Evolutionary conservation across 1,140 invertebrate genomes (phyloP).

Genomic region (Anastrepha obliqua): DNA sequence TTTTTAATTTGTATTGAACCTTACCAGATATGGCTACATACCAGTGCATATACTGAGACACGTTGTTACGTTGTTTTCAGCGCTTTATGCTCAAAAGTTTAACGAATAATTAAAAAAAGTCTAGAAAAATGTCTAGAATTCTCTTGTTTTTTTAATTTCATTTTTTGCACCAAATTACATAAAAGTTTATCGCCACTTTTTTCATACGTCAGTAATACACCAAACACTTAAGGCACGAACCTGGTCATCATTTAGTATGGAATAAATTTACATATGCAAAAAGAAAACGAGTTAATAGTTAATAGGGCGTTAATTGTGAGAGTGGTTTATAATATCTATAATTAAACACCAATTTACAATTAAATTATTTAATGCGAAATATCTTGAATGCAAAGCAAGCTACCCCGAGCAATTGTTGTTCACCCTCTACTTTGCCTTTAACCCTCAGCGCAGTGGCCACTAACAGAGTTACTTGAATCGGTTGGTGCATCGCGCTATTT

Average conservation of each 20-base stretch:
- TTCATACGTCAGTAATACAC: neutral
- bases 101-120: neutral
- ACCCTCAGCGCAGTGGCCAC: neutral
- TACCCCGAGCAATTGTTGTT: neutral
- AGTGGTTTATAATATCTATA: neutral
- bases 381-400: neutral
- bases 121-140: no score
- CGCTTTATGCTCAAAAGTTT: neutral
- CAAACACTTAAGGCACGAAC: constrained; percentile 34
- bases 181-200: neutral
- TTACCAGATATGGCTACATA: no score
- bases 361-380: neutral
- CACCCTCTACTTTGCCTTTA: constrained; percentile 5
- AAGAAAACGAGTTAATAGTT: no score
- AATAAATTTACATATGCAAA: neutral
- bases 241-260: neutral
- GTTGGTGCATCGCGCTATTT: neutral
- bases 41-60: neutral
- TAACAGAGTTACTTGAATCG: neutral
- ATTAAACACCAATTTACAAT: neutral
- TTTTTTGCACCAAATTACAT: no score
- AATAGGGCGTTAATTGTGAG: constrained; percentile 23
- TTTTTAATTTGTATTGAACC: neutral
- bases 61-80: neutral
- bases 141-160: no score